These are phyloP conservation scores for Stichopus horrens DNA, from an alignment of 53 echinoderm and acorn worm species.

Conservation along the genomic window DNA sequence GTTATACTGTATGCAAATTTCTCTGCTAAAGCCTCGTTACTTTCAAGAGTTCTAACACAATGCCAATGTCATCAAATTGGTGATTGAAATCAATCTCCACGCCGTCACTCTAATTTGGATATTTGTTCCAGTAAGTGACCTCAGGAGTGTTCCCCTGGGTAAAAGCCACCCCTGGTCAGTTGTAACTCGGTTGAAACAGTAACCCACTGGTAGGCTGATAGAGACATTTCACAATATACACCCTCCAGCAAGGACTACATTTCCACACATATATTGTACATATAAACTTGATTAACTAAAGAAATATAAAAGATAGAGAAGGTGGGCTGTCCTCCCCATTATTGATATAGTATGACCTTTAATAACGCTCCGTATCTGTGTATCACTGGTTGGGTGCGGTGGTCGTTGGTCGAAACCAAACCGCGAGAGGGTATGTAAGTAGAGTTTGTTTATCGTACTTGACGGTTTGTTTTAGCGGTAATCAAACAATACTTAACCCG, in stretches of 20 bases:
- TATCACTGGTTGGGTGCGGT: slow-evolving; percentile 2
- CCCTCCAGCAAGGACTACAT: not conserved
- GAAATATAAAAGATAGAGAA: too few species aligned
- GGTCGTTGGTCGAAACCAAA: slow-evolving; percentile 9
- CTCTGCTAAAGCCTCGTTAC: too few species aligned
- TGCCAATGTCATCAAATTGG: not conserved
- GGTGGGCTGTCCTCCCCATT: not conserved
- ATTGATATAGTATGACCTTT: slow-evolving; percentile 9
- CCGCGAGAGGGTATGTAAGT: not conserved
- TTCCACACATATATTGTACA: not conserved
- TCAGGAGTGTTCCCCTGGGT: not conserved
- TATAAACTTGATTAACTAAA: not conserved
- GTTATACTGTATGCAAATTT: too few species aligned
- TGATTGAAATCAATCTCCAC: not conserved
- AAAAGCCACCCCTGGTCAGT: not conserved
- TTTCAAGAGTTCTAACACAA: not conserved
- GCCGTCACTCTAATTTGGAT: not conserved
- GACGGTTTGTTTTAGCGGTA: not conserved
- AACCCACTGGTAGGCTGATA: not conserved
- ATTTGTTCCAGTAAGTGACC: not conserved
- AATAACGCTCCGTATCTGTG: not conserved
- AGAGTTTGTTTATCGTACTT: not conserved
- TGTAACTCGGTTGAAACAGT: not conserved
- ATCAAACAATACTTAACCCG: not conserved
- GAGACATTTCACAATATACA: not conserved